Conservation (phyloP, 2,113 vertebrate species). For the Ochotona curzoniae region DNA sequence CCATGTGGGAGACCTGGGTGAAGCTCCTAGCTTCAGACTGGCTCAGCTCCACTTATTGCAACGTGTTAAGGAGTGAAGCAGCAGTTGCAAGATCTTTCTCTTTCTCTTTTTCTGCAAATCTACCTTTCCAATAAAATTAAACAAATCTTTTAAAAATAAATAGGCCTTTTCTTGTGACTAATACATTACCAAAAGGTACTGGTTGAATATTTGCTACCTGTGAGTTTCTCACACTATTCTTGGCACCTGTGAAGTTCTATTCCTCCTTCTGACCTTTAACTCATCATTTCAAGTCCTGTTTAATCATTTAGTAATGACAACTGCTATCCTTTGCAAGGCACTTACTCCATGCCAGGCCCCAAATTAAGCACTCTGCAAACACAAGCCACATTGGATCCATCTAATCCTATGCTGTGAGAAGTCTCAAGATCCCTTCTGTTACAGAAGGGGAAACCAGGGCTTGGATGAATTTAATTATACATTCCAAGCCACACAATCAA, state of each 20-base stretch:
- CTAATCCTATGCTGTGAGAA: neutral
- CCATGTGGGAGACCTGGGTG: too few species aligned
- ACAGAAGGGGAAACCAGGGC: neutral
- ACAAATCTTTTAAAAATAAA: too few species aligned
- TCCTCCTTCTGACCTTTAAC: neutral
- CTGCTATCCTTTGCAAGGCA: neutral
- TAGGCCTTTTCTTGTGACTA: neutral
- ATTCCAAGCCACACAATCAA: neutral
- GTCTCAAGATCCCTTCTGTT: neutral
- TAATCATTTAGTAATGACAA: neutral
- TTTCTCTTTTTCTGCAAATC: too few species aligned
- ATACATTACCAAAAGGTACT: neutral
- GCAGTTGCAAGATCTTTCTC: too few species aligned
- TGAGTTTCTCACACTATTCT: neutral
- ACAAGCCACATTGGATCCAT: neutral
- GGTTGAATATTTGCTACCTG: neutral
- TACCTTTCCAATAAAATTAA: too few species aligned
- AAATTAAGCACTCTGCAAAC: neutral
- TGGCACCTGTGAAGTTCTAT: neutral
- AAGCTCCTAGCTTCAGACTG: too few species aligned
- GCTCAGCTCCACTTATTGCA: too few species aligned
- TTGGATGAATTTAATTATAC: neutral
- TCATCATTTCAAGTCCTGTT: neutral
- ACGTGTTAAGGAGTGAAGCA: too few species aligned
- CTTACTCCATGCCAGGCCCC: neutral